Evolutionary conservation across 2,113 vertebrate species (phyloP).

Genomic region (Scatophagus argus): DNA sequence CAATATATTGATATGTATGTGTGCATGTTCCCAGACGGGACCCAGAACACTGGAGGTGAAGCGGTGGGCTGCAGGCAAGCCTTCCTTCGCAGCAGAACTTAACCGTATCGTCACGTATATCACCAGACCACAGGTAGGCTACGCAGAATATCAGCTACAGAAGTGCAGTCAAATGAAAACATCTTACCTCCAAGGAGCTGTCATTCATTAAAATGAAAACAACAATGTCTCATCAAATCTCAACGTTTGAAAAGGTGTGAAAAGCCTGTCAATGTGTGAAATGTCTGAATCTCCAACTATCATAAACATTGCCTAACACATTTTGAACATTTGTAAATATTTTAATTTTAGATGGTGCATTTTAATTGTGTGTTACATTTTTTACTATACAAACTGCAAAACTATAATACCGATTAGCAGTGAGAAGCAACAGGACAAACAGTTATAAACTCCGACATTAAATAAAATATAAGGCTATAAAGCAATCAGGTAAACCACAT

Average conservation of each 20-base stretch:
- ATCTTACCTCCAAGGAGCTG: not conserved
- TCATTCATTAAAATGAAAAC: not conserved
- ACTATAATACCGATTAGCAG: not conserved
- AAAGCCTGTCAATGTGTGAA: not conserved
- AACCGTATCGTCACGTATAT: slow-evolving; percentile 70
- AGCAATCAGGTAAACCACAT: not conserved
- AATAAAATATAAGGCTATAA: not conserved
- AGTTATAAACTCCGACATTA: not conserved
- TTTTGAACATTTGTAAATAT: not conserved
- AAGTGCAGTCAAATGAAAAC: not conserved
- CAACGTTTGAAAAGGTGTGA: not conserved
- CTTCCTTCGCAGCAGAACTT: slow-evolving; percentile 73
- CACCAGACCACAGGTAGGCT: slow-evolving; percentile 76
- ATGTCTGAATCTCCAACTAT: not conserved
- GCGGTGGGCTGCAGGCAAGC: slow-evolving; percentile 59
- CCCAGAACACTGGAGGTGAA: slow-evolving; percentile 58
- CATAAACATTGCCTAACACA: not conserved
- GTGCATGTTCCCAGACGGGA: slow-evolving; percentile 61
- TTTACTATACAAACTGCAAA: not conserved
- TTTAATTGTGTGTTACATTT: not conserved
- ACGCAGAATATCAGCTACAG: not conserved
- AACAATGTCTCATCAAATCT: not conserved
- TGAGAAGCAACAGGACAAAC: not conserved
- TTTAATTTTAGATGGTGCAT: not conserved
- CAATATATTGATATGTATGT: slow-evolving; percentile 34